These are phyloP conservation scores for Prochilodus magdalenae DNA, from an alignment of 2,113 vertebrate genomes.

Conservation along the genomic window DNA sequence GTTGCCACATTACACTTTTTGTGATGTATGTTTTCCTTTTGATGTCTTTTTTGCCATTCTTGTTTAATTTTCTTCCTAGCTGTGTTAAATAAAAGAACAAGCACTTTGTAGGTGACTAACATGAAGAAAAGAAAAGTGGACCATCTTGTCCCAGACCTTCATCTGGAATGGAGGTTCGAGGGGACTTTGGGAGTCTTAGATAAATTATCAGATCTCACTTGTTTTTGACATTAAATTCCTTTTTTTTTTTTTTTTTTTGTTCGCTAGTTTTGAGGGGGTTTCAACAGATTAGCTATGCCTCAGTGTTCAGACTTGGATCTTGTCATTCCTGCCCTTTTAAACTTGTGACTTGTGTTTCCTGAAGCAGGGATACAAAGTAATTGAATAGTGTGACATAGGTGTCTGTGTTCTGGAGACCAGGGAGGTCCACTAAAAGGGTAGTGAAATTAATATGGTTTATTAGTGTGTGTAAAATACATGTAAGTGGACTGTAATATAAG, in stretches of 20 bases:
- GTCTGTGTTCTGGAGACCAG: not conserved
- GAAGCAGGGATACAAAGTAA: conserved; percentile 14
- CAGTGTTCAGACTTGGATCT: conserved; percentile 36
- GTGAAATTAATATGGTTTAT: conserved; percentile 10
- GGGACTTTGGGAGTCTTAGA: not conserved
- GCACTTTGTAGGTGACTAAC: conserved; percentile 42
- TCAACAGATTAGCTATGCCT: conserved; percentile 10
- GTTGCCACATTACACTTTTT: conserved; percentile 27
- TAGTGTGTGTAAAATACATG: conserved; percentile 35
- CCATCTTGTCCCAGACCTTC: conserved; percentile 18
- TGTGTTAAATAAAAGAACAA: conserved; percentile 42
- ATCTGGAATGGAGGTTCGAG: conserved; percentile 15
- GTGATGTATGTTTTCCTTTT: conserved; percentile 28
- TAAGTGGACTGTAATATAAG: conserved; percentile 33
- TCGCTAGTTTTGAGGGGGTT: not conserved
- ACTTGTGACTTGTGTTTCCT: conserved; percentile 1
- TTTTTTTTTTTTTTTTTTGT: not conserved
- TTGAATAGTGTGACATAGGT: not conserved
- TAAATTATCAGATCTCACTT: not conserved
- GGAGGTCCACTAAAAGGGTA: conserved; percentile 5
- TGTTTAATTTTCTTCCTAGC: conserved; percentile 18
- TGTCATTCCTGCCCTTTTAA: conserved; percentile 26
- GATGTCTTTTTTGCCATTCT: conserved; percentile 4
- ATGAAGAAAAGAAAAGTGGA: conserved; percentile 55
- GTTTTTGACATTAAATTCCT: not conserved